Evolutionary conservation across 2,888 invertebrate species (phyloP), one percentile per base, ranked within the genome.

Genomic region (Eupsilia transversa): DNA sequence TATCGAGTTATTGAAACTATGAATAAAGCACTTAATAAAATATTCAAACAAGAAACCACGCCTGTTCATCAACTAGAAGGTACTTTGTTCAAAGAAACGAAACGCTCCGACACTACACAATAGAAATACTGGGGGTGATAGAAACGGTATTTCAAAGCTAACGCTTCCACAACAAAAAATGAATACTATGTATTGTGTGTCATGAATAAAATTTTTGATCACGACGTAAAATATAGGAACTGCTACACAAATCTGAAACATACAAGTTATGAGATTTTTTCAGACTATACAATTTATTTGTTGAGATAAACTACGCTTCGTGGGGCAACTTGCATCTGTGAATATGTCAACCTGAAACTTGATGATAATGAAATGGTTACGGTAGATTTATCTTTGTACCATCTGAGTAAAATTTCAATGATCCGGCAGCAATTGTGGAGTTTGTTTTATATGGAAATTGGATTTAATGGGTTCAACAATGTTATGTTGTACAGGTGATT

Each of bases 171-270:
- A 80, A 85, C 74, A 76, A 80, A 87, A 87, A 77, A 82, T 68
- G 71, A 80, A 74, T 59, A 63, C 35, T 59, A 43, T 74, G 59
- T 68, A 60, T 76, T 81, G 66, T 72, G 63, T 74, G 70, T 66
- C 77, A 77, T 65, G 71, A 80, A 78, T 57, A 72, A 72, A 83
- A 87, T 74, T 84, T 85, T 87, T 82, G 84, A 83, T 82, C 85
- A 87, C 86, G 88, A 84, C 80, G 86, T 82, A 79, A 88, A 86
- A 80, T 82, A 83, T 86, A 52, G 33, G 27, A 87, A 64, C 91
- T 72, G 90, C 88, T 90, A 91, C 86, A 82, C 33, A 86, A 77
- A 94, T 94, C 96, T 96, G 96, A 94, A 96, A 96, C 96, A 96
- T 91, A 96, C 89, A 94, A 88, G 86, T 91, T 86, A 89, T 95